Evolutionary conservation across 2,797 vertebrate species (phyloP).

Genomic region (Clarias pachynema): DNA sequence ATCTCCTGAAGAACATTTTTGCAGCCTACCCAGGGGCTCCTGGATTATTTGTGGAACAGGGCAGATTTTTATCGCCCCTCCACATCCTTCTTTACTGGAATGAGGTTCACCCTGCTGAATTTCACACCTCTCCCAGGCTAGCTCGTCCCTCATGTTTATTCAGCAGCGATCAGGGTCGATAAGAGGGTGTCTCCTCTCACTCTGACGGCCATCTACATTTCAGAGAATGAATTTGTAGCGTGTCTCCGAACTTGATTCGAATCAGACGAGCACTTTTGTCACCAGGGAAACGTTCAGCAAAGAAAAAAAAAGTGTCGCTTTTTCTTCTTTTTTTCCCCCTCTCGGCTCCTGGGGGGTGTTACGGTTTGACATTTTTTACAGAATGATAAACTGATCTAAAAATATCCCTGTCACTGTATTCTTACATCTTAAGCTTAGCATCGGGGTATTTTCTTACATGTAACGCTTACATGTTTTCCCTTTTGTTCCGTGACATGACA

Average conservation of each 20-base stretch:
- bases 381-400: background rate
- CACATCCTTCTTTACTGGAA: constrained; percentile 65
- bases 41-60: constrained; percentile 60
- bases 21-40: constrained; percentile 55
- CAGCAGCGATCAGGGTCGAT: constrained; percentile 63
- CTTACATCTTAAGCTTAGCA: background rate
- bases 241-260: constrained; percentile 50
- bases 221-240: constrained; percentile 45
- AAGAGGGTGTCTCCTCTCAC: constrained; percentile 47
- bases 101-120: constrained; percentile 60
- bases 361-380: background rate
- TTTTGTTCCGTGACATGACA: background rate
- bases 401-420: background rate
- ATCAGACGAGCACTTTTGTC: constrained; percentile 41
- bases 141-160: constrained; percentile 59
- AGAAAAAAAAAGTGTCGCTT: background rate
- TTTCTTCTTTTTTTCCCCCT: background rate
- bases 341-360: background rate
- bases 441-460: background rate
- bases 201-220: constrained; percentile 44
- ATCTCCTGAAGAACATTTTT: constrained; percentile 52
- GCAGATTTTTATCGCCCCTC: constrained; percentile 61
- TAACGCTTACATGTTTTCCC: background rate
- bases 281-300: background rate
- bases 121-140: constrained; percentile 57